Conservation (phyloP, 2,797 vertebrate genomes). For the Channallabes apus region DNA sequence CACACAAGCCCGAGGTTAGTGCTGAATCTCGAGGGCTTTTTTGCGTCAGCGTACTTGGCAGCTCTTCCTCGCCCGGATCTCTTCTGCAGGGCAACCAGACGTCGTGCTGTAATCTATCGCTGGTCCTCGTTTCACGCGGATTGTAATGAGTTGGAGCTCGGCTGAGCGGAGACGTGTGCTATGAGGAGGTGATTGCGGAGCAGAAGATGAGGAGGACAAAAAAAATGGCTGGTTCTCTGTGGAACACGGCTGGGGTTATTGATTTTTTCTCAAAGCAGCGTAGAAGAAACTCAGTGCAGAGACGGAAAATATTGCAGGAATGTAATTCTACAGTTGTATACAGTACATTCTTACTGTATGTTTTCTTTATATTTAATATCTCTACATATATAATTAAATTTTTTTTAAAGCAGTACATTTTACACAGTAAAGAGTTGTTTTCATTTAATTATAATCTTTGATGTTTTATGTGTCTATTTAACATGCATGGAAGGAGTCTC, state of each 20-base stretch:
- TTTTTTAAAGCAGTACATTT: not conserved
- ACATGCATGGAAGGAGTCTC: not conserved
- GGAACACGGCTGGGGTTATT: not conserved
- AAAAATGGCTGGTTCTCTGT: not conserved
- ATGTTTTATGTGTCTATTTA: not conserved
- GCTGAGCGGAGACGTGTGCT: constrained; percentile 40
- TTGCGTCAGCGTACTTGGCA: not conserved
- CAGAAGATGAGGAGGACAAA: not conserved
- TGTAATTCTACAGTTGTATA: not conserved
- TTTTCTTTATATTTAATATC: not conserved
- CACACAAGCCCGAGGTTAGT: not conserved
- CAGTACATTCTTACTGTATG: no score
- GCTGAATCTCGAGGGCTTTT: not conserved
- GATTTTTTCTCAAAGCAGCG: not conserved
- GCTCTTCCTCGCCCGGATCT: not conserved
- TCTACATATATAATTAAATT: not conserved
- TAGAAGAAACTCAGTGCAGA: not conserved
- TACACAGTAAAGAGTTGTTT: not conserved
- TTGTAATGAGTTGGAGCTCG: constrained; percentile 14
- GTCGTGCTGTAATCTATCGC: constrained; percentile 24
- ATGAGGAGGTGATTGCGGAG: constrained; percentile 37
- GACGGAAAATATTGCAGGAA: not conserved
- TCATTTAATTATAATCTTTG: not conserved
- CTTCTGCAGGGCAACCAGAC: constrained; percentile 24
- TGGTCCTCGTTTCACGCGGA: constrained; percentile 16